Conservation (phyloP, 1,140 invertebrate species). For the Lepidurus couesii region DNA sequence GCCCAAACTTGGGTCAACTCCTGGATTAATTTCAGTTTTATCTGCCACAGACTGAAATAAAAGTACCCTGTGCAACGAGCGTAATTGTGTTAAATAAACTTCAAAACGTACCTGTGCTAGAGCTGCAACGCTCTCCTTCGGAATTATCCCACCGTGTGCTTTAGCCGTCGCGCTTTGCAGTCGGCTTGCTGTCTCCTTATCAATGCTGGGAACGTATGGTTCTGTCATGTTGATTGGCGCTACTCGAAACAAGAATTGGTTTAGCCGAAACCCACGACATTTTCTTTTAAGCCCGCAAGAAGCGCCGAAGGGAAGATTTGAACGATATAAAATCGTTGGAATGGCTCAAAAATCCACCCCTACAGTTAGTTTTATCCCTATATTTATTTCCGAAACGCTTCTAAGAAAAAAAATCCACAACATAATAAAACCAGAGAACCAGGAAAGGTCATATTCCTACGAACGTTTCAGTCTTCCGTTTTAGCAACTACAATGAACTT, state of each 20-base stretch:
- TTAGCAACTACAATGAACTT: neutral
- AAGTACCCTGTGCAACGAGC: neutral
- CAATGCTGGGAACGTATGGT: constrained; percentile 1
- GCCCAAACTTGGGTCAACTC: neutral
- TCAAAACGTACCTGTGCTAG: neutral
- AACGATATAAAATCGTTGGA: neutral
- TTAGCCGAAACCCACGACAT: neutral
- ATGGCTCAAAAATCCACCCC: neutral
- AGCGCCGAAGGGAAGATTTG: neutral
- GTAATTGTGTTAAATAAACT: neutral
- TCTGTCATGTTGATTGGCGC: neutral
- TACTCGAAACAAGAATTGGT: neutral
- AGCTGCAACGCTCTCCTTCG: neutral
- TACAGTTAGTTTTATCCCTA: neutral
- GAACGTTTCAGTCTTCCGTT: neutral
- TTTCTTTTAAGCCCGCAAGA: neutral
- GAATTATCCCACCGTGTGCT: neutral
- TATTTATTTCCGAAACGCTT: neutral
- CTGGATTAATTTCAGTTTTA: neutral
- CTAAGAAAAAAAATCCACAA: neutral
- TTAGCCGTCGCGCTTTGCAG: neutral
- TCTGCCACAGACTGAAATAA: neutral
- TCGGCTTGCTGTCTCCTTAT: neutral
- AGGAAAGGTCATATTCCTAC: neutral
- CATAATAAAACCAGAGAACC: neutral